Base-by-base conservation (phyloP, 2,888 invertebrate genomes). In the Anoplius nigerrimus region DNA sequence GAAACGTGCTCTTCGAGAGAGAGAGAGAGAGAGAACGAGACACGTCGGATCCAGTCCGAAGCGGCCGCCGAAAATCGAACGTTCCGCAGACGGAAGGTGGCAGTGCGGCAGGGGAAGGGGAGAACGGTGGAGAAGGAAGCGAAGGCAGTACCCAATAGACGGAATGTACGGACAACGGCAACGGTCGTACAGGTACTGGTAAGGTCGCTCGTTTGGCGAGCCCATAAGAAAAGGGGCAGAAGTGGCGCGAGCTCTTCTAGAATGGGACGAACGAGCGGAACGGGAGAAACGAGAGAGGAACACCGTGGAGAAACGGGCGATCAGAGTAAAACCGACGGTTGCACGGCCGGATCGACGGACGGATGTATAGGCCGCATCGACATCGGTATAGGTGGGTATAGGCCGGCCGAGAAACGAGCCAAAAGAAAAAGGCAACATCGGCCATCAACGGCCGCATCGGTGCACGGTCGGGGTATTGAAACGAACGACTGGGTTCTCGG, bases 401-500 rank as follows among this genome's bases (percentile, higher is more conserved):
- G 34, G 34, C 13, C 53, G 53, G n/a, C 42, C 51, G 66, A 54
- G 63, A 66, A 75, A 66, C 67, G 58, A 74, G 73, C 62, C 66
- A 66, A 64, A 69, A 72, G 64, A 69, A 78, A 78, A 77, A 71
- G 72, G 67, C n/a, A 63, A 43, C 46, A 72, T 75, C 65, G 76
- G 66, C 73, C 76, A 76, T 79, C 77, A 75, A 70, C 70, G 69
- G 68, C 62, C 59, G 72, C 69, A 74, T 79, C 78, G 76, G 70
- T 75, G 76, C 75, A 75, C 73, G 71, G 66, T 58, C 65, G 55
- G 69, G 65, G 76, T 78, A 82, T 82, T 78, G 81, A 80, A 82
- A 78, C 77, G 81, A 81, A 79, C 80, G 80, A 80, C 76, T 73
- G 75, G 76, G 77, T 83, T 82, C 83, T 83, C 80, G 72, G 77